Evolutionary conservation across 2,113 vertebrate species (phyloP).

Genomic region (Syngnathus scovelli): DNA sequence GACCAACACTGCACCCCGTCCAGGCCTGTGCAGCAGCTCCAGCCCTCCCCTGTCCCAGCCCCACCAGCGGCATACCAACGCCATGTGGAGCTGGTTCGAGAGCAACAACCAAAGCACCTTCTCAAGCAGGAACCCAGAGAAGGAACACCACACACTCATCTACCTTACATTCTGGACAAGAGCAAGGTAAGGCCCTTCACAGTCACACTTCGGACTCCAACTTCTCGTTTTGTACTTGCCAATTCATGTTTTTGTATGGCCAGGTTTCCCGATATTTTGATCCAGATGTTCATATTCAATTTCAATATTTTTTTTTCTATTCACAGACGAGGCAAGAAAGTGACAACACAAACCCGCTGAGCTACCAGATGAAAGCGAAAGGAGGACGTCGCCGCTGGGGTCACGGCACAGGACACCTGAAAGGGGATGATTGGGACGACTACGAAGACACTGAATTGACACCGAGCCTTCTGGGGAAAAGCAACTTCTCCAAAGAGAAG

Average conservation of each 20-base stretch:
- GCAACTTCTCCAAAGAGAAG: slow-evolving; percentile 72
- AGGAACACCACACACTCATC: slow-evolving; percentile 61
- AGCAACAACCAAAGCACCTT: slow-evolving; percentile 59
- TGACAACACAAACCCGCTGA: slow-evolving; percentile 69
- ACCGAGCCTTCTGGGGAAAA: slow-evolving; percentile 60
- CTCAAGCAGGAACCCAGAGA: slow-evolving; percentile 58
- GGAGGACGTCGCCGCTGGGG: slow-evolving; percentile 80
- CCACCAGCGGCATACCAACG: slow-evolving; percentile 55
- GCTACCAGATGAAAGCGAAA: slow-evolving; percentile 75
- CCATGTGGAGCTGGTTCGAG: slow-evolving; percentile 63
- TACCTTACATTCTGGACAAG: slow-evolving; percentile 78
- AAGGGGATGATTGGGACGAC: slow-evolving; percentile 84
- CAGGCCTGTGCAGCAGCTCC: slow-evolving; percentile 76
- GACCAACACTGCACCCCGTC: slow-evolving; percentile 71
- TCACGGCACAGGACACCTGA: slow-evolving; percentile 70
- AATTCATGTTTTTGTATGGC: no score
- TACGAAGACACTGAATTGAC: slow-evolving; percentile 74
- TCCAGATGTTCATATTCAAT: not conserved
- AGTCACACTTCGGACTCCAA: not conserved
- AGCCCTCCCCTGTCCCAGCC: slow-evolving; percentile 63
- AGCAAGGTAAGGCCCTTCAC: slow-evolving; percentile 54
- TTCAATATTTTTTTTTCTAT: not conserved
- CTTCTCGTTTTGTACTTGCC: no score
- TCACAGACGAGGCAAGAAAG: slow-evolving; percentile 69
- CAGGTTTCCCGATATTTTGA: not conserved